Percentiles rank a stretch among this genome's conserved stretches.
Evolutionary conservation across 1,140 invertebrate genomes (phyloP).

Genomic region (Kradibia gibbosae): DNA sequence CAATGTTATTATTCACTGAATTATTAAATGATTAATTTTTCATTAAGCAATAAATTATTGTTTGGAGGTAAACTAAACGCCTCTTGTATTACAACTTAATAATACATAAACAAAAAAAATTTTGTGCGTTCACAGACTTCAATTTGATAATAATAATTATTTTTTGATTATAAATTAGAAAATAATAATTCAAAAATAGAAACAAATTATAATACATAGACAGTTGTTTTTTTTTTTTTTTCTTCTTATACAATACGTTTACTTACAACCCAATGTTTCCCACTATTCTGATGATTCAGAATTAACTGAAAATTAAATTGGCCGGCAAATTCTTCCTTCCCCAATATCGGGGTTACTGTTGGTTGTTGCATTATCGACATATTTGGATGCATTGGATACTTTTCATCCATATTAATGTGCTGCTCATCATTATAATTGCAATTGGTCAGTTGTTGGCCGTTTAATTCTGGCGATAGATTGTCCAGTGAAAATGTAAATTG

Average conservation of each 20-base stretch:
- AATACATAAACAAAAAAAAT: no score
- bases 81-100: no score
- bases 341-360: conserved; percentile 48
- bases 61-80: no score
- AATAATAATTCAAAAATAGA: no score
- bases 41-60: no score
- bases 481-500: conserved; percentile 30
- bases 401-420: neutral
- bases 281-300: conserved; percentile 55
- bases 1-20: no score
- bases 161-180: no score
- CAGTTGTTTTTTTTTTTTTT: no score
- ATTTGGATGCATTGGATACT: conserved; percentile 37
- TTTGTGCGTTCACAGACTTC: no score
- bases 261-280: conserved; percentile 65
- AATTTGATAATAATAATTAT: no score
- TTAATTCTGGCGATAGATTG: conserved; percentile 24
- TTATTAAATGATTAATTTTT: no score
- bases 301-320: conserved; percentile 60
- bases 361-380: conserved; percentile 28
- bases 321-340: conserved; percentile 63
- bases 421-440: conserved; percentile 24
- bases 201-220: no score
- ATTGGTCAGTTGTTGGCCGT: neutral
- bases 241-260: neutral